Evolutionary conservation across 1,140 invertebrate species (phyloP), one percentile per base, ranked within the genome.

Genomic region (Zaprionus ornatus): DNA sequence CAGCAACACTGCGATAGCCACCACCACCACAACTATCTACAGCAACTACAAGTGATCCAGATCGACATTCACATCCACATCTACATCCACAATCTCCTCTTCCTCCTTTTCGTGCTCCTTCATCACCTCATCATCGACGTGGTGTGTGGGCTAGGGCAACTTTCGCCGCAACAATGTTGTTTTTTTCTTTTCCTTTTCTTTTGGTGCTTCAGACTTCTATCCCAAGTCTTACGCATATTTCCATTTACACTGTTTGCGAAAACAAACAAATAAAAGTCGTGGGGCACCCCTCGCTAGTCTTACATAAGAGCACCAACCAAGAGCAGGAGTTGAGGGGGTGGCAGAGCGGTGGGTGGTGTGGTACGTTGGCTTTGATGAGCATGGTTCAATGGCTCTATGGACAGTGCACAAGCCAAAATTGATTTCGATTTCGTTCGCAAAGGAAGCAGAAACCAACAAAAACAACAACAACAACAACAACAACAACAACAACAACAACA

Each of bases 131-230:
- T 54, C 23, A 42, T 56, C 40, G 21, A n/a, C 32, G 17, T 40
- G 17, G 37, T 69, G 66, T 63, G 72, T 37, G 66, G 29, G 66
- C 42, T 75, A 71, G 60, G 67, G 68, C 32, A 75, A 75, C 73
- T 75, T 75, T 75, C 73, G 73, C 73, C 59, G 60, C 73, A 75
- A 75, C 73, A 75, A 75, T 75, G 67, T 71, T 64, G 64, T n/a
- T 10, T 56, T 25, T 37, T 40, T 66, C 48, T 60, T 15, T 48
- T 60, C 37, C 55, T 27, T 56, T 52, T 54, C 23, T 35, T 69
- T 25, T 23, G 17, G 25, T 23, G 7, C 4, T 40, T 19, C 27
- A 17, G 40, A 45, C 40, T 59, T 35, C 29, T 21, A 32, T 50
- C 19, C 32, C 60, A 63, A 27, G 19, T 59, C 70, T 62, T 57